Base-by-base conservation (phyloP, 2,113 vertebrate species). In the Mesitornis unicolor region DNA sequence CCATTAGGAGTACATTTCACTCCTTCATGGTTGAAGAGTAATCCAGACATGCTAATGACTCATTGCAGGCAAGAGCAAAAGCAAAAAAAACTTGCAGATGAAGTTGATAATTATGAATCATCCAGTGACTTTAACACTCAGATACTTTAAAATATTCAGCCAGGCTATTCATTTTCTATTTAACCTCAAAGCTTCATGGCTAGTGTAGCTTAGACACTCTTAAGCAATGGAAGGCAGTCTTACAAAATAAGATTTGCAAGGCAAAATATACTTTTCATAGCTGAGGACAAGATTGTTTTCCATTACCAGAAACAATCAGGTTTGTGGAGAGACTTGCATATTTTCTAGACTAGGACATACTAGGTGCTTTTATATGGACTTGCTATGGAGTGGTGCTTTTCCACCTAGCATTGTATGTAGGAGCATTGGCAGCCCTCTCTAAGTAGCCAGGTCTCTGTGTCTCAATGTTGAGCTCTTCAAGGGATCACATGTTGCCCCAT, bases 51-150 rank as follows among this genome's bases (percentile, higher is more conserved):
- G 64, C 11, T 73, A 26, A 56, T 96, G 95, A 93, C 79, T 93
- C 93, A 90, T 12, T 86, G 51, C 26, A 96, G 56, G 51, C 79
- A 87, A 82, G 35, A 91, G 68, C 9, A 84, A 84, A 87, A 73
- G 17, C 59, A 78, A 84, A 87, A 57, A 53, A 69, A 75, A 54
- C 31, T 10, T 56, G 28, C 45, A 86, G 87, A 90, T 84, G 89
- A 86, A 83, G 33, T 9, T 64, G 68, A 90, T 80, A 91, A 96
- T 90, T 80, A 84, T 88, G 85, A 95, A 87, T 95, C 75, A 95
- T 80, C 21, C 22, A 29, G 24, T 86, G 63, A 77, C 56, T 67
- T 79, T 85, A 83, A 59, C 36, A 59, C 9, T 91, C 67, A 83
- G 36, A 73, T 84, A 87, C 61, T 96, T 87, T 43, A 87, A 91